These are phyloP conservation scores for Lottia scabra DNA, from an alignment of 2,888 invertebrate species.

Conservation along the genomic window DNA sequence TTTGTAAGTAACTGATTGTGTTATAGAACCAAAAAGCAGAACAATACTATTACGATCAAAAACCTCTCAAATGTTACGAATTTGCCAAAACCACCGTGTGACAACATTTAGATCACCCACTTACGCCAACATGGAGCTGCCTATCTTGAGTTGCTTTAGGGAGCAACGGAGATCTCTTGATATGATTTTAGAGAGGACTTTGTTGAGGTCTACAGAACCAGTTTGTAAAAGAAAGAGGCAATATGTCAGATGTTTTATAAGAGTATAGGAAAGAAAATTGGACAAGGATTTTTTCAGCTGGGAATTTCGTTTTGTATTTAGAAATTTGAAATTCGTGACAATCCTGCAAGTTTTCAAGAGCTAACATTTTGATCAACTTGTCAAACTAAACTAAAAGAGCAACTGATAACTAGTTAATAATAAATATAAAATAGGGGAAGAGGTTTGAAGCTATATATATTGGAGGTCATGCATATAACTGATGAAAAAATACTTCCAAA, in stretches of 20 bases:
- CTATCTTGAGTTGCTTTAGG: slow-evolving; percentile 2
- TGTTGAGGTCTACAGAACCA: slow-evolving; percentile 3
- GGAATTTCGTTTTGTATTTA: too few relatives aligned
- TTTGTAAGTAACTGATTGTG: slow-evolving; percentile 7
- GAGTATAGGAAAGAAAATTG: too few relatives aligned
- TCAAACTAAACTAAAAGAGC: not conserved
- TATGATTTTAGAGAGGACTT: not conserved
- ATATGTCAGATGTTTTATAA: too few relatives aligned
- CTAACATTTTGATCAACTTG: not conserved
- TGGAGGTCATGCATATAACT: not conserved
- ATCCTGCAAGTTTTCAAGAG: too few relatives aligned
- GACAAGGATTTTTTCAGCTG: too few relatives aligned
- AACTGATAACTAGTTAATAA: not conserved
- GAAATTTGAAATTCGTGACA: too few relatives aligned
- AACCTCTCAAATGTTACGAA: not conserved
- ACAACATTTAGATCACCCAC: slow-evolving; percentile 19
- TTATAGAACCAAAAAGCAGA: slow-evolving; percentile 6
- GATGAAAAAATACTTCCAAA: too few relatives aligned
- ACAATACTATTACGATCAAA: slow-evolving; percentile 4
- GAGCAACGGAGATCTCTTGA: not conserved
- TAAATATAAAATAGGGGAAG: not conserved
- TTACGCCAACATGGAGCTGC: slow-evolving; percentile 5
- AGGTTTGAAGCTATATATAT: not conserved
- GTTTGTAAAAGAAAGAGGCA: slow-evolving; percentile 1
- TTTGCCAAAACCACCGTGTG: slow-evolving; percentile 21